These are phyloP conservation scores for Marisa cornuarietis DNA, from an alignment of 1,140 invertebrate genomes.

Conservation along the genomic window DNA sequence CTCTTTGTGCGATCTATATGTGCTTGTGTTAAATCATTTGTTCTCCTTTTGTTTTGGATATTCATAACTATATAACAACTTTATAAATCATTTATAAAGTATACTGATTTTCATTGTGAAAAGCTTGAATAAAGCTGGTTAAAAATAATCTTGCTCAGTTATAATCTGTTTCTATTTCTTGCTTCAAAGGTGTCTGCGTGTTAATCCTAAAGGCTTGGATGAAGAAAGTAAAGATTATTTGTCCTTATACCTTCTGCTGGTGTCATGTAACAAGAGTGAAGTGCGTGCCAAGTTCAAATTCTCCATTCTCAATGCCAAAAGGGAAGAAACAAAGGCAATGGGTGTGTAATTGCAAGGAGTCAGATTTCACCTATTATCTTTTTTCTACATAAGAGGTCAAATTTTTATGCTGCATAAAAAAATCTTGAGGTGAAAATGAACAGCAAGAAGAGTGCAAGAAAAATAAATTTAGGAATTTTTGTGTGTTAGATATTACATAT, in stretches of 20 bases:
- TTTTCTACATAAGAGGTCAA: too few species aligned
- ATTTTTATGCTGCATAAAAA: too few species aligned
- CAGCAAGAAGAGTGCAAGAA: too few species aligned
- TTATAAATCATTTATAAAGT: too few species aligned
- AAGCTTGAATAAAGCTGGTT: not conserved
- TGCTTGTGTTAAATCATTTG: too few species aligned
- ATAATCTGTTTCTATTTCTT: slow-evolving; percentile 10
- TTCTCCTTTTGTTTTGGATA: too few species aligned
- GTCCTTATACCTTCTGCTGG: slow-evolving; percentile 96
- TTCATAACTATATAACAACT: too few species aligned
- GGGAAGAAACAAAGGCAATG: slow-evolving; percentile 99
- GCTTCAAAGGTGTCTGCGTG: slow-evolving; percentile 88
- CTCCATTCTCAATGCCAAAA: slow-evolving; percentile 99
- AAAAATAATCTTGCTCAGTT: not conserved
- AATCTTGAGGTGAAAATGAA: too few species aligned
- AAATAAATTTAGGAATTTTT: not conserved
- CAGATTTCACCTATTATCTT: too few species aligned
- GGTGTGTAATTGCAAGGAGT: slow-evolving; percentile 69
- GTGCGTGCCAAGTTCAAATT: slow-evolving; percentile 99
- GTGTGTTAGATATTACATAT: not conserved
- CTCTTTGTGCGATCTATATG: too few species aligned
- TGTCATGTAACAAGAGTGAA: slow-evolving; percentile 99
- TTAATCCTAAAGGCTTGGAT: slow-evolving; percentile 99
- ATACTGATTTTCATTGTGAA: not conserved
- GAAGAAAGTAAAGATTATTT: slow-evolving; percentile 99